Evolutionary conservation across 2,797 vertebrate genomes (phyloP).

Genomic region (Argya squamiceps): DNA sequence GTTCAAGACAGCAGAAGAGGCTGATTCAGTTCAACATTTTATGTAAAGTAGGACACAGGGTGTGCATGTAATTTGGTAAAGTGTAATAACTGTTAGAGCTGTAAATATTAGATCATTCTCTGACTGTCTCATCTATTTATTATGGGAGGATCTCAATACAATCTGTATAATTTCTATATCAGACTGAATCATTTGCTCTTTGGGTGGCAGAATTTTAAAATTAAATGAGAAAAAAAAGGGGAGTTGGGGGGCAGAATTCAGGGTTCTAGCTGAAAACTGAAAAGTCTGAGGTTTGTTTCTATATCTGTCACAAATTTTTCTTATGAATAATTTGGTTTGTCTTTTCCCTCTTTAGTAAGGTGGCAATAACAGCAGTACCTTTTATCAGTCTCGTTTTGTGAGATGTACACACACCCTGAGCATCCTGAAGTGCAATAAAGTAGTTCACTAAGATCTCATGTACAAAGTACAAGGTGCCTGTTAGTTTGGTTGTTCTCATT

Average conservation of each 20-base stretch:
- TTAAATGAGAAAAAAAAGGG: neutral
- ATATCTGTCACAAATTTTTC: neutral
- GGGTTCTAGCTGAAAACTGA: neutral
- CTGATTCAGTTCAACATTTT: neutral
- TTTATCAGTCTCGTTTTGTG: neutral
- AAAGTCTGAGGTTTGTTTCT: neutral
- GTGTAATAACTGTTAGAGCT: neutral
- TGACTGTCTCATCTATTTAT: neutral
- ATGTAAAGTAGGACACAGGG: neutral
- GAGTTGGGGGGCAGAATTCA: neutral
- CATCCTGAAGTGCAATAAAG: neutral
- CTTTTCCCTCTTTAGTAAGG: neutral
- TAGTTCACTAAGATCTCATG: neutral
- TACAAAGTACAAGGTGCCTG: neutral
- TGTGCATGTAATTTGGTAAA: neutral
- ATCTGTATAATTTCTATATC: neutral
- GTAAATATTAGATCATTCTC: neutral
- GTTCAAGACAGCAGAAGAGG: neutral
- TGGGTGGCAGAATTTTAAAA: neutral
- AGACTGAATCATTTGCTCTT: neutral
- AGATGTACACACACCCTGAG: neutral
- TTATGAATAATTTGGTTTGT: neutral
- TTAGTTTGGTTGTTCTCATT: neutral
- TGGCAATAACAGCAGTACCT: neutral
- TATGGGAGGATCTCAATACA: neutral